Evolutionary conservation across 2,888 invertebrate species (phyloP).

Genomic region (Zelleria hepariella): DNA sequence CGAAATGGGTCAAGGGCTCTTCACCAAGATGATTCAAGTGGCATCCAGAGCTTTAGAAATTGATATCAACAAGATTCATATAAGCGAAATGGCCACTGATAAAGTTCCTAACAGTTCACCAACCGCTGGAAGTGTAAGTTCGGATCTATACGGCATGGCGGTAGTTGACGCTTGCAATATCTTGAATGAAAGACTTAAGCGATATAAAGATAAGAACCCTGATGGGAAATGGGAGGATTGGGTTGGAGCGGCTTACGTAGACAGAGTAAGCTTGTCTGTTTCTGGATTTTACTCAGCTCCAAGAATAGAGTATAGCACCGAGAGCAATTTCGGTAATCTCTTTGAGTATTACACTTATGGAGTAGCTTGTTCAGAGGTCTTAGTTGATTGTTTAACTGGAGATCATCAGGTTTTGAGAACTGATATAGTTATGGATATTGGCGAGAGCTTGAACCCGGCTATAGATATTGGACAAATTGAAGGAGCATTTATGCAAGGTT

Average conservation of each 20-base stretch:
- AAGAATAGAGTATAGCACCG: conserved; percentile 74
- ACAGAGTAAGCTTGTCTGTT: conserved; percentile 78
- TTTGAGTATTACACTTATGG: conserved; percentile 87
- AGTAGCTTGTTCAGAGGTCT: conserved; percentile 85
- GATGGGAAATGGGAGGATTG: conserved; percentile 84
- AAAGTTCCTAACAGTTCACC: conserved; percentile 87
- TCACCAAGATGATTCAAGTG: conserved; percentile 91
- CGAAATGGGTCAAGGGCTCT: conserved; percentile 94
- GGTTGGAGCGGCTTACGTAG: conserved; percentile 78
- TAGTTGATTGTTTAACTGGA: conserved; percentile 88
- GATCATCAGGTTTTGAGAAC: conserved; percentile 86
- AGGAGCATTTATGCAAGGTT: conserved; percentile 90
- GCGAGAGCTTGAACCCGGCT: conserved; percentile 89
- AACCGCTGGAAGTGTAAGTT: conserved; percentile 83
- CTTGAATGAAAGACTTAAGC: conserved; percentile 76
- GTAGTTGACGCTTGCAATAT: conserved; percentile 80
- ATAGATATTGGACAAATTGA: conserved; percentile 94
- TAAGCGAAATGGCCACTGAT: conserved; percentile 82
- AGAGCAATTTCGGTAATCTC: conserved; percentile 75
- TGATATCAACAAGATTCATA: conserved; percentile 75
- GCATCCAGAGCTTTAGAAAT: conserved; percentile 78
- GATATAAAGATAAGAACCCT: conserved; percentile 77
- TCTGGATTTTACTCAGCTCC: conserved; percentile 82
- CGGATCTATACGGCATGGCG: conserved; percentile 88
- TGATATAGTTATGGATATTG: conserved; percentile 93